A percentile compares a stretch with the other conserved stretches of the same genome.
phyloP scores from a whole-genome alignment of 2,797 vertebrate species.

The Neoniphon sammara region DNA sequence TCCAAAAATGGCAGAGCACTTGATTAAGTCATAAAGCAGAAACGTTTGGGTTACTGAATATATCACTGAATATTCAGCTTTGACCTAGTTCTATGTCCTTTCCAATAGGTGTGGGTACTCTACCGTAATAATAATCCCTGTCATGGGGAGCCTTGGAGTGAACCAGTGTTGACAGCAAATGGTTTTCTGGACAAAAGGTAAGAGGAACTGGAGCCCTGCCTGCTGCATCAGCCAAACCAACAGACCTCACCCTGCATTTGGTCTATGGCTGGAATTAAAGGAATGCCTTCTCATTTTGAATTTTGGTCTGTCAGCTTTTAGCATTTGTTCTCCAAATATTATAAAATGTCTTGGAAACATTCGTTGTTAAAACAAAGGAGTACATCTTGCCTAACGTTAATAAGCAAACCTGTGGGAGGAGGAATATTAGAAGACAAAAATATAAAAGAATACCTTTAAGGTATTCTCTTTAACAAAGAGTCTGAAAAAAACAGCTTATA shows the following conservation, averaged over 20 bases:
- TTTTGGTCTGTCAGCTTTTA: conserved; percentile 4
- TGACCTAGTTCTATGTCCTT: background rate
- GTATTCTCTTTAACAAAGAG: background rate
- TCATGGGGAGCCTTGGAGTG: conserved; percentile 12
- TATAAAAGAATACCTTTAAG: background rate
- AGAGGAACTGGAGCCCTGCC: conserved; percentile 37
- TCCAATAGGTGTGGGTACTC: too few relatives aligned
- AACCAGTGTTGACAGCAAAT: conserved; percentile 16
- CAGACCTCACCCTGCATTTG: conserved; percentile 24
- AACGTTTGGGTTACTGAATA: too few relatives aligned
- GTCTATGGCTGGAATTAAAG: conserved; percentile 25
- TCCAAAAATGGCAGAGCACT: background rate
- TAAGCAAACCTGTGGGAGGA: background rate
- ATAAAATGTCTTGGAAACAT: conserved; percentile 21
- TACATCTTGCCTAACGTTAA: background rate
- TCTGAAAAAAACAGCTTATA: background rate
- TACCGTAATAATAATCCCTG: background rate
- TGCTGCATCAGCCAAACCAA: conserved; percentile 8
- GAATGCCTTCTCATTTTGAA: conserved; percentile 28
- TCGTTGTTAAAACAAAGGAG: conserved; percentile 24
- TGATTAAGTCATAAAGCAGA: background rate
- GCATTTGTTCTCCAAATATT: conserved; percentile 16
- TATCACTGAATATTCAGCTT: background rate
- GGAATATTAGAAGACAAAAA: background rate
- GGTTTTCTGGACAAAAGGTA: conserved; percentile 2